Conservation (phyloP, 2,888 invertebrate genomes). For the Exephanes ischioxanthus region DNA sequence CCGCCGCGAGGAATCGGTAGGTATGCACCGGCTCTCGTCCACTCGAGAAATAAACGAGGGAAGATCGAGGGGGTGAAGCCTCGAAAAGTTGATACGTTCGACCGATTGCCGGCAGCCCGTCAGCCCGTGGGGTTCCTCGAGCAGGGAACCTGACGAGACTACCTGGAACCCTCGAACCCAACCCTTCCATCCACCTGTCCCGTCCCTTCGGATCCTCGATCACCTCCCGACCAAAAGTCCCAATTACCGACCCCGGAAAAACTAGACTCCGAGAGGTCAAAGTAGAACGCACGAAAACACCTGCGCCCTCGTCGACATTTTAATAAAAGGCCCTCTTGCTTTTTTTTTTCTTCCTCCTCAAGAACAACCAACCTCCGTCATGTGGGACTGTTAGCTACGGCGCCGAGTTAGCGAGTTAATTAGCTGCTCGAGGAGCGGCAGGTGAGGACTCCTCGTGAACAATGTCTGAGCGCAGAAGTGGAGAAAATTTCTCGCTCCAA, state of each 20-base stretch:
- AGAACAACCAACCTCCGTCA: neutral
- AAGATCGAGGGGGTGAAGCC: constrained; percentile 31
- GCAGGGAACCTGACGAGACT: constrained; percentile 1
- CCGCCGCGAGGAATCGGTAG: constrained; percentile 46
- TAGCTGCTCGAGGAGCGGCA: neutral
- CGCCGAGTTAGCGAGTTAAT: constrained; percentile 48
- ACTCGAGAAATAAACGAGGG: constrained; percentile 24
- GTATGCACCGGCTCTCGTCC: constrained; percentile 25
- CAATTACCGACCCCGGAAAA: constrained; percentile 52
- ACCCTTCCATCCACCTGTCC: constrained; percentile 46
- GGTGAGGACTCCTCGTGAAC: neutral
- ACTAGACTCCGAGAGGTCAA: constrained; percentile 2
- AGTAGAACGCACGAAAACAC: constrained; percentile 2
- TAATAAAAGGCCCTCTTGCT: neutral
- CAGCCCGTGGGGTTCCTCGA: constrained; percentile 13
- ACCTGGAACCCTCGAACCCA: constrained; percentile 25
- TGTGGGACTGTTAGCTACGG: constrained; percentile 8
- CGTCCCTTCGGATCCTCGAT: constrained; percentile 9
- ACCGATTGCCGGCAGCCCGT: constrained; percentile 48
- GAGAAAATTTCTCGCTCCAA: neutral
- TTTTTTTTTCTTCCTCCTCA: neutral
- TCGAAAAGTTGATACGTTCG: constrained; percentile 52
- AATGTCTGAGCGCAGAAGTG: neutral
- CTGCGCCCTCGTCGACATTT: neutral
- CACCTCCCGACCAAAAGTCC: constrained; percentile 17